These are phyloP conservation scores for Cygnus olor DNA, from an alignment of 2,797 vertebrate species.

Conservation along the genomic window DNA sequence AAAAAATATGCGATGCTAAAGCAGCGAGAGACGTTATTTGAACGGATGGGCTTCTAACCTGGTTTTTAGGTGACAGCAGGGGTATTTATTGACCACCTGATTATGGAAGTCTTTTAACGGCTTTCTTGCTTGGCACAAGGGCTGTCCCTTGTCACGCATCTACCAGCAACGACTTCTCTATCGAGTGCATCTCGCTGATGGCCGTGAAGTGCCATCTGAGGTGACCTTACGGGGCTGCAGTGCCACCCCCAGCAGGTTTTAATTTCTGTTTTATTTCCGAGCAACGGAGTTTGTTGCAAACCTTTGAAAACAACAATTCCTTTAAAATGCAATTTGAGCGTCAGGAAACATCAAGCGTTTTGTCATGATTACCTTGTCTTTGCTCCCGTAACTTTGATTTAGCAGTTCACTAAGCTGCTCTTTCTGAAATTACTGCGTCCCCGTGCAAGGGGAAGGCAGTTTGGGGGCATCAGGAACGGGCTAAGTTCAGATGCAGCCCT, in stretches of 20 bases:
- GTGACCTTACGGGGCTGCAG: no score
- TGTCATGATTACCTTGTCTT: background rate
- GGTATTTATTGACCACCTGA: background rate
- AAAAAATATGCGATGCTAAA: background rate
- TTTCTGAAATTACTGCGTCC: conserved; percentile 11
- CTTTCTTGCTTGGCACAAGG: background rate
- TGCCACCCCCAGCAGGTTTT: background rate
- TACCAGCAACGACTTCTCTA: no score
- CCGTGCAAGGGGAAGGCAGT: background rate
- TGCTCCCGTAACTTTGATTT: conserved; percentile 54
- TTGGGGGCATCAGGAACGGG: background rate
- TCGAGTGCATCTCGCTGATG: no score
- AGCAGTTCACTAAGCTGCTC: conserved; percentile 10
- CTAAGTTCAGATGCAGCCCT: conserved; percentile 1
- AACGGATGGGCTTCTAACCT: background rate
- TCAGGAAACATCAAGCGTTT: background rate
- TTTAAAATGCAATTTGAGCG: background rate
- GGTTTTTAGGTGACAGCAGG: background rate
- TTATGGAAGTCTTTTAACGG: background rate
- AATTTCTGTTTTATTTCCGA: background rate
- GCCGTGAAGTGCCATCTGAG: no score
- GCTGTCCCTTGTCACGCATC: no score
- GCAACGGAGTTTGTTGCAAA: conserved; percentile 11
- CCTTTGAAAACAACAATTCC: background rate
- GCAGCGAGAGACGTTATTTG: background rate